Conservation (phyloP, 1,140 invertebrate species). For the Hyles euphorbiae region DNA sequence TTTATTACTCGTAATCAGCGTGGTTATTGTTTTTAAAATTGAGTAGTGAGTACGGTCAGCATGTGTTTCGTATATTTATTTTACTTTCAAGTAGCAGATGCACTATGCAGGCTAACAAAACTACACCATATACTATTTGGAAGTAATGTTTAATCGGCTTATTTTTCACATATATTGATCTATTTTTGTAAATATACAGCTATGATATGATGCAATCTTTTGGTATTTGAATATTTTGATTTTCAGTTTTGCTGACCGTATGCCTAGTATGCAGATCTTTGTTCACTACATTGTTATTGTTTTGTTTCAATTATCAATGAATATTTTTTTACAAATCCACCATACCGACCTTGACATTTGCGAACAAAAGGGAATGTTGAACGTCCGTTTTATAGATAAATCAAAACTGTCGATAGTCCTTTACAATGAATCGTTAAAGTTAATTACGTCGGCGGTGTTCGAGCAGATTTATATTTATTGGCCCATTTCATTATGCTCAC, state of each 20-base stretch:
- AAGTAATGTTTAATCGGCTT: too few relatives aligned
- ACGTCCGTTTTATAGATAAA: conserved; percentile 25
- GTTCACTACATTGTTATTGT: conserved; percentile 12
- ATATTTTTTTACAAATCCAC: conserved; percentile 12
- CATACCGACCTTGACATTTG: conserved; percentile 26
- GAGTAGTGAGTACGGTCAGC: not conserved
- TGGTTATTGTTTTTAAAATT: conserved; percentile 1
- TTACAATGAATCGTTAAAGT: conserved; percentile 30
- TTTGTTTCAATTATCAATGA: conserved; percentile 21
- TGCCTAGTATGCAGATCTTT: conserved; percentile 11
- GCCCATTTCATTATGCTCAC: conserved; percentile 21
- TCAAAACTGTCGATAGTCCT: conserved; percentile 27
- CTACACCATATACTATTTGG: too few relatives aligned
- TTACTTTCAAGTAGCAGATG: too few relatives aligned
- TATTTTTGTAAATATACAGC: too few relatives aligned
- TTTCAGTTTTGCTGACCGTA: conserved; percentile 8
- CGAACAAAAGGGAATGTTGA: conserved; percentile 27
- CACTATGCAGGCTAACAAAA: too few relatives aligned
- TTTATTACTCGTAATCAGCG: conserved; percentile 1
- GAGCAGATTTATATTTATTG: conserved; percentile 20
- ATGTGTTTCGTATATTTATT: not conserved
- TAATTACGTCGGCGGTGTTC: conserved; percentile 22
- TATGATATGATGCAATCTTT: too few relatives aligned
- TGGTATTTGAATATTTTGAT: too few relatives aligned
- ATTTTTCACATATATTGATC: too few relatives aligned